Conservation (phyloP, 2,113 vertebrate genomes). For the Equus przewalskii region DNA sequence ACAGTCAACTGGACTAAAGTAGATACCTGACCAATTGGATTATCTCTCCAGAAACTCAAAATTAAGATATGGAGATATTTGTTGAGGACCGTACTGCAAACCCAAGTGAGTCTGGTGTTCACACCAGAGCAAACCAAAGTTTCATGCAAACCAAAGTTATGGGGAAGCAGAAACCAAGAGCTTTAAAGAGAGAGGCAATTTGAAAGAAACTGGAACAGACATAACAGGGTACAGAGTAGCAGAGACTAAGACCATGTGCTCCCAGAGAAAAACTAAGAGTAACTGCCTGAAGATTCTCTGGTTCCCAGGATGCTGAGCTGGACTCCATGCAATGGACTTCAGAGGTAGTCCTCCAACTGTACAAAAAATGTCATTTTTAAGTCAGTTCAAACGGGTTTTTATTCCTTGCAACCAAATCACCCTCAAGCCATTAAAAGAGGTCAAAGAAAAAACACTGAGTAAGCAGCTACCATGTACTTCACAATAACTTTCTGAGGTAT, state of each 20-base stretch:
- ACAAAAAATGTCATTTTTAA: conserved; percentile 47
- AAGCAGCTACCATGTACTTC: conserved; percentile 36
- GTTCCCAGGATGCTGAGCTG: neutral
- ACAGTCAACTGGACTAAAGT: neutral
- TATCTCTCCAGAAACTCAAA: neutral
- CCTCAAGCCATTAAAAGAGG: conserved; percentile 8
- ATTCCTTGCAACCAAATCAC: conserved; percentile 50
- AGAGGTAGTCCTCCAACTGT: neutral
- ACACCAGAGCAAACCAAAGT: conserved; percentile 2
- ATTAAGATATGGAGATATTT: neutral
- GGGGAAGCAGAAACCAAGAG: neutral
- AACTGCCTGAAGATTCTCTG: neutral
- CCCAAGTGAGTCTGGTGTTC: neutral
- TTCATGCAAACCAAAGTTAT: neutral
- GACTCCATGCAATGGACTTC: neutral
- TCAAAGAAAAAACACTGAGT: conserved; percentile 51
- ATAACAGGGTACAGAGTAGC: neutral
- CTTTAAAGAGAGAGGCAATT: neutral
- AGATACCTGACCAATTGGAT: neutral
- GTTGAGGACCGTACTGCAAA: neutral
- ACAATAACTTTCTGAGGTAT: neutral
- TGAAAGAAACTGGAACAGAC: neutral
- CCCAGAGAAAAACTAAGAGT: neutral
- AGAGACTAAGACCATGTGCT: neutral
- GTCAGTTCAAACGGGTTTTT: conserved; percentile 51